A percentile compares a stretch with the other conserved stretches of the same genome.
Conservation (phyloP, 30 jellyfish, hydroid and myxozoan genomes). For the Turritopsis rubra region DNA sequence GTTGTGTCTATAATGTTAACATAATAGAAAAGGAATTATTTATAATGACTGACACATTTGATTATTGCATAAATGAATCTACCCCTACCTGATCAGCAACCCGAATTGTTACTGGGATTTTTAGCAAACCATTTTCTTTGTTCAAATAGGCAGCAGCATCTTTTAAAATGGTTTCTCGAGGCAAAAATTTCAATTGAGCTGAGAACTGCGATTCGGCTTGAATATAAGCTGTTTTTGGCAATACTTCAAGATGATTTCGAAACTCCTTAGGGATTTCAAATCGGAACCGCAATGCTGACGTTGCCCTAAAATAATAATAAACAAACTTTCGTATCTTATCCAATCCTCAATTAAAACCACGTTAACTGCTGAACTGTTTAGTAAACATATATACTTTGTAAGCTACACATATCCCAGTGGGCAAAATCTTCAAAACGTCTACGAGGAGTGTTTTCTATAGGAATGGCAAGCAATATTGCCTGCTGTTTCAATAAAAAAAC, state of each 20-base stretch:
- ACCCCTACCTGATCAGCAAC: slow-evolving; percentile 92
- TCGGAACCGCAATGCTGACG: slow-evolving; percentile 85
- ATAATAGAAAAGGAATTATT: not conserved
- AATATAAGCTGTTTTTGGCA: slow-evolving; percentile 90
- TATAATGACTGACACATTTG: no score
- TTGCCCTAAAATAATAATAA: slow-evolving; percentile 76
- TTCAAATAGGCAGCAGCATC: slow-evolving; percentile 56
- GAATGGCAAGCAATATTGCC: no score
- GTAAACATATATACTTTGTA: no score
- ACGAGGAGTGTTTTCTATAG: no score
- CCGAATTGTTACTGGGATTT: slow-evolving; percentile 70
- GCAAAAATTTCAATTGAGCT: slow-evolving; percentile 90
- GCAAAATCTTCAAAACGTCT: no score
- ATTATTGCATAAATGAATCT: not conserved
- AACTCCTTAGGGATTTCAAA: slow-evolving; percentile 84
- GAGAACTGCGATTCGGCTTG: slow-evolving; percentile 97
- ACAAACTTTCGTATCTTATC: no score
- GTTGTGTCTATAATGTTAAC: slow-evolving; percentile 48
- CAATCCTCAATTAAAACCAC: no score
- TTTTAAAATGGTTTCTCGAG: slow-evolving; percentile 48
- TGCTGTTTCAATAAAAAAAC: no score
- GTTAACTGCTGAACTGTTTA: no score
- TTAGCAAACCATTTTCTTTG: slow-evolving; percentile 35
- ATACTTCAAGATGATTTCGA: slow-evolving; percentile 66
- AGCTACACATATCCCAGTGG: no score